Base-by-base conservation (phyloP, 2,888 invertebrate species). In the Troilus luridus region DNA sequence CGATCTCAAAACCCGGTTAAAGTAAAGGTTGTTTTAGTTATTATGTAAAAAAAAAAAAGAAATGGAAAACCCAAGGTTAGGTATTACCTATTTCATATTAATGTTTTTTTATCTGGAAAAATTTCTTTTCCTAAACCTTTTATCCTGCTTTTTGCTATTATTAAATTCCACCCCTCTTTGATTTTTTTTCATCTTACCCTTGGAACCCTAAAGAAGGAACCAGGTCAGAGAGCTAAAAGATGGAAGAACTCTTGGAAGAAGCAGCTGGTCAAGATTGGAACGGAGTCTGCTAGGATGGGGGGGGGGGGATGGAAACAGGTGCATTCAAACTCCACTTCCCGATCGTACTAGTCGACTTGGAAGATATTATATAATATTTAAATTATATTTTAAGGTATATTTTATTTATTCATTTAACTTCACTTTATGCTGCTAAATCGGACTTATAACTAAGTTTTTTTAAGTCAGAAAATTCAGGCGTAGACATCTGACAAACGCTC, bases 211-310 rank as follows among this genome's bases (percentile, higher is more conserved):
- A 77, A 77, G 41, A 77, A 17, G 41, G 72, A 77, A 77, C 67
- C 67, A 41, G 72, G 72, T 77, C 72, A 77, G 72, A 19, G 72
- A 41, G 19, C 72, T 77, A 77, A 77, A 77, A 77, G 72, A 77
- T 41, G 72, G 72, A 77, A 41, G 72, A 77, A 77, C 72, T 77
- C 27, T 41, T 77, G 27, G 8, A 27, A 27, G 72, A 77, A 77
- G 72, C 72, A 77, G 72, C 72, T 77, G 72, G 72, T 77, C 72
- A 77, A 77, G 72, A 77, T 77, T 77, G 72, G 72, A 27, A 27
- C 27, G 72, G 72, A 77, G 72, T 77, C 72, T 77, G 72, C 27
- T 77, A 41, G 72, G 72, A 77, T 77, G 72, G 72, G 72, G 41
- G 41, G 27, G 17, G 27, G 19, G 41, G 17, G n/a, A n/a, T 77